Evolutionary conservation across 2,888 invertebrate species (phyloP), one percentile per base, ranked within the genome.

Genomic region (Crocallis elinguaria): DNA sequence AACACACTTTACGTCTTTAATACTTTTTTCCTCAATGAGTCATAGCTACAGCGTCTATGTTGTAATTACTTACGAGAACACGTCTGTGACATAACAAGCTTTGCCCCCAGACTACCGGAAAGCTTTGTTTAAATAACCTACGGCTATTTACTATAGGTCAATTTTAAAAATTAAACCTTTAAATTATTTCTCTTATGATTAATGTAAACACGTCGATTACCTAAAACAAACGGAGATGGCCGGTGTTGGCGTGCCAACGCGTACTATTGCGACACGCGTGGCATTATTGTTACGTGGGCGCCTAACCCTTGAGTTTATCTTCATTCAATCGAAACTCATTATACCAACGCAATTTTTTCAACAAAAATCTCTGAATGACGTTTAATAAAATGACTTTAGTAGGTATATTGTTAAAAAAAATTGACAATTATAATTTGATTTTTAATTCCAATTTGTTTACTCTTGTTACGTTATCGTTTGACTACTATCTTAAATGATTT

Each of bases 211-310:
- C 11, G 32, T 9, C 16, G 44, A 58, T 58, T 49, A 42, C 48
- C 36, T 37, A 45, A 52, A 62, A 42, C 57, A 57, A 62, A 44
- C 39, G 49, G 16, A 25, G 43, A 49, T 19, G 35, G 50, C 49
- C 55, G 50, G 36, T 48, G 53, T 49, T 41, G 51, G 52, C 49
- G 19, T 38, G 33, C 54, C 60, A 25, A 1, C 35, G 30, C 51
- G 60, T 55, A 37, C 0, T 9, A 6, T 63, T 60, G 25, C 52
- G 41, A 48, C 38, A 58, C 23, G 2, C 17, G 32, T 44, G 46
- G 30, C 52, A 36, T 52, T 42, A 21, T 30, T 25, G 9, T 14
- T 39, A 51, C 57, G 57, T 49, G 50, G 52, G 54, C 30, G 52
- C 32, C 27, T 41, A 13, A 30, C 45, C 49, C 25, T 19, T 36